A percentile compares a stretch with the other conserved stretches of the same genome.
phyloP scores from a whole-genome alignment of 1,140 invertebrate species.

The Drosophila nigrodunni region DNA sequence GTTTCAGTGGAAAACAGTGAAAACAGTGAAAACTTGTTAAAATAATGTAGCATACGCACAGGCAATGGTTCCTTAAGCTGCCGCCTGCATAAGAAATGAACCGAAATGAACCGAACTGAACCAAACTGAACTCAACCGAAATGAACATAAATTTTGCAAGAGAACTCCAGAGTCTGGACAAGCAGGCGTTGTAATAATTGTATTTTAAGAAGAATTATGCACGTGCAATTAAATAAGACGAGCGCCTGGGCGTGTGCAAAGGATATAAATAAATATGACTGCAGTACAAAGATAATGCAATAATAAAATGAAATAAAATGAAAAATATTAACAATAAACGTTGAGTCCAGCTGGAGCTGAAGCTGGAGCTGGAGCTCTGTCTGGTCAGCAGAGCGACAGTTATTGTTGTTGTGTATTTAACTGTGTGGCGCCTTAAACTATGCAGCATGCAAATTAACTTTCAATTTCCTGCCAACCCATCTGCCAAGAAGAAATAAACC shows the following conservation, averaged over 20 bases:
- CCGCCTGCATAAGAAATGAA: constrained; percentile 71
- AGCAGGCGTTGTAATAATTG: constrained; percentile 68
- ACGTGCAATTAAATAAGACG: constrained; percentile 80
- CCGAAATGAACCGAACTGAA: constrained; percentile 51
- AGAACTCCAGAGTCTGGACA: constrained; percentile 25
- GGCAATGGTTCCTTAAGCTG: constrained; percentile 55
- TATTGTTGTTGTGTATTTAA: constrained; percentile 79
- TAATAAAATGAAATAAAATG: constrained; percentile 63
- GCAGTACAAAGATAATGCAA: constrained; percentile 66
- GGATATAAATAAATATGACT: constrained; percentile 58
- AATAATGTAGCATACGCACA: constrained; percentile 51
- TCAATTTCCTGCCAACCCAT: constrained; percentile 70
- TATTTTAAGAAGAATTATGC: constrained; percentile 81
- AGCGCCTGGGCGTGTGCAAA: constrained; percentile 51
- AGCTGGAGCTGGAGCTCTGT: neutral
- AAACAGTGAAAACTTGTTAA: constrained; percentile 70
- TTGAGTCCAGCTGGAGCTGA: constrained; percentile 14
- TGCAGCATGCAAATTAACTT: constrained; percentile 81
- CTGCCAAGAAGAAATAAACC: neutral
- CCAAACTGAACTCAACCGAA: constrained; percentile 39
- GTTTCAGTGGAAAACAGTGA: constrained; percentile 3
- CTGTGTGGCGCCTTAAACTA: constrained; percentile 61
- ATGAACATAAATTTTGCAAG: constrained; percentile 70
- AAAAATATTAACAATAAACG: constrained; percentile 60
- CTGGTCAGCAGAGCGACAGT: constrained; percentile 44